phyloP scores from a whole-genome alignment of 1,140 invertebrate genomes.

The Calephelis nemesis region DNA sequence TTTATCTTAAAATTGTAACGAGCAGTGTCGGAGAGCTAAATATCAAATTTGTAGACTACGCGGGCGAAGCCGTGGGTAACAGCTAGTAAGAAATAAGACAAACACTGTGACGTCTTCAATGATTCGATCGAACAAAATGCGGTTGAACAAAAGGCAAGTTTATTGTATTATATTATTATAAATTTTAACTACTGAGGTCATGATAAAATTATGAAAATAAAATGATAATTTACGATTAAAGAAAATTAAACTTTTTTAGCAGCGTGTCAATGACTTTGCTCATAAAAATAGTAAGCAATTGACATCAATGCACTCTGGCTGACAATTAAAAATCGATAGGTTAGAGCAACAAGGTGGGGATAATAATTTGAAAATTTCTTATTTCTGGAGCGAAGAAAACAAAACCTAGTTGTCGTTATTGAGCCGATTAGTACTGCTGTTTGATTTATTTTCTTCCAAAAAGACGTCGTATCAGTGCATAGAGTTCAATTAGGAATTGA shows the following conservation, averaged over 20 bases:
- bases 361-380: conserved; percentile 22
- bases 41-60: no score
- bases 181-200: not conserved
- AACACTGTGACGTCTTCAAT: no score
- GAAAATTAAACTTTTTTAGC: no score
- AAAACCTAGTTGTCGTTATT: conserved; percentile 2
- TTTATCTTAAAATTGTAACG: no score
- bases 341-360: conserved; percentile 21
- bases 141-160: no score
- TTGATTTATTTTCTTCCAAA: not conserved
- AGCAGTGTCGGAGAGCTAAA: no score
- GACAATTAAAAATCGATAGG: conserved; percentile 19
- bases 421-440: not conserved
- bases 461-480: conserved; percentile 19
- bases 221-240: not conserved
- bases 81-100: no score
- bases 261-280: not conserved
- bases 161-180: no score
- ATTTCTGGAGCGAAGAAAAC: conserved; percentile 4
- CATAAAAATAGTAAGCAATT: not conserved
- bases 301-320: not conserved
- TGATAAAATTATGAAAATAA: not conserved
- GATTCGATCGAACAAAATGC: no score
- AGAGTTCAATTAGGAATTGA: conserved; percentile 18
- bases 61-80: no score